Evolutionary conservation across 1,140 invertebrate genomes (phyloP).

Genomic region (Stegodyphus mimosarum): DNA sequence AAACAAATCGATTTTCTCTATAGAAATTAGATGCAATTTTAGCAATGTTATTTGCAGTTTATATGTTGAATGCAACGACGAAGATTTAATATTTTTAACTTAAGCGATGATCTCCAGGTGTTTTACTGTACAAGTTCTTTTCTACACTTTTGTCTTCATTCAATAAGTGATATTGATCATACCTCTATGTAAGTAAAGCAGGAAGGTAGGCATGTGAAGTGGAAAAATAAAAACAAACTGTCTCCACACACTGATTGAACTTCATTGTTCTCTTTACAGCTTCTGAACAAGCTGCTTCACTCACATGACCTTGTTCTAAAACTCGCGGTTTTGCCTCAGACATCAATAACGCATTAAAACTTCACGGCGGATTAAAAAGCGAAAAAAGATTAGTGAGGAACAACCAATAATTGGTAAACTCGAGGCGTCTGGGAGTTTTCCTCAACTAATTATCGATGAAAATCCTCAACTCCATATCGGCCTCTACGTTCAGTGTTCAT

Average conservation of each 20-base stretch:
- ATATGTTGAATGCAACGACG: too few relatives aligned
- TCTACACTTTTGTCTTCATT: too few relatives aligned
- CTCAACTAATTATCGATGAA: constrained; percentile 49
- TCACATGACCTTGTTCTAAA: not conserved
- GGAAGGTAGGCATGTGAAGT: too few relatives aligned
- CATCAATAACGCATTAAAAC: constrained; percentile 53
- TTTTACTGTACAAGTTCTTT: too few relatives aligned
- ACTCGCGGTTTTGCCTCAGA: not conserved
- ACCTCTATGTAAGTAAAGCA: too few relatives aligned
- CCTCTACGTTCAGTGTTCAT: constrained; percentile 31
- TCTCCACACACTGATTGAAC: not conserved
- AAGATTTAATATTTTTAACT: too few relatives aligned
- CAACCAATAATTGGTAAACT: constrained; percentile 53
- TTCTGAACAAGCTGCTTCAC: not conserved
- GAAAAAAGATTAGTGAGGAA: not conserved
- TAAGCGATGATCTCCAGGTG: too few relatives aligned
- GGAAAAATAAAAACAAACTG: too few relatives aligned
- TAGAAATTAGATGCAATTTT: too few relatives aligned
- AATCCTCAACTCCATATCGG: constrained; percentile 34
- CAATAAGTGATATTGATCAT: too few relatives aligned
- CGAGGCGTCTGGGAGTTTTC: constrained; percentile 13
- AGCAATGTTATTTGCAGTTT: too few relatives aligned
- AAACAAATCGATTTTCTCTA: too few relatives aligned
- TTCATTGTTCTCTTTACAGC: not conserved
- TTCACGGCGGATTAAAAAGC: constrained; percentile 20